Evolutionary conservation across 1,140 invertebrate genomes (phyloP), one percentile per base, ranked within the genome.

Genomic region (Bombyx mandarina): DNA sequence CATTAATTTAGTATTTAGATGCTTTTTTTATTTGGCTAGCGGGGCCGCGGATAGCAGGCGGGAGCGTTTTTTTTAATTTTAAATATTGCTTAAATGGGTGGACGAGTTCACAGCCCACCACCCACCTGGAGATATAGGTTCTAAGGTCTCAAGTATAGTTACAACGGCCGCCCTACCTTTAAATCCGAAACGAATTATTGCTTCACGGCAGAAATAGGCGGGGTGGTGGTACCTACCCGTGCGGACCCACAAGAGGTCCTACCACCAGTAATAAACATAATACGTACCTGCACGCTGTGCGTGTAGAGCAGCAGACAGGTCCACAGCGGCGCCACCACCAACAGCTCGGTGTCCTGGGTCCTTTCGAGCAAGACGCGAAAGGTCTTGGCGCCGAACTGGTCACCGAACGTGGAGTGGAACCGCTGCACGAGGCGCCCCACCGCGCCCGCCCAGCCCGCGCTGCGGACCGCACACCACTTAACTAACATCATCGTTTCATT

Each of bases 371-470:
- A 45, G 43, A 68, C 54, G 43, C 62, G 56, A 45, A 52, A 8
- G 10, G 53, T 10, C 10, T 51, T 9, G 1, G 43, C n/a, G 0
- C 67, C 61, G 35, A 56, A 46, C 26, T 54, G 46, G 10, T 45
- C 59, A 35, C 44, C 59, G 52, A 54, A 18, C 22, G 60, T 60
- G n/a, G 22, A n/a, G 3, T 48, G 53, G 55, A 57, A 63, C 6
- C 73, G 65, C 48, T 47, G 62, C 7, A 54, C n/a, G 3, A 73
- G 8, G 6, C 60, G 18, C 0, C 69, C 68, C 35, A 58, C 18
- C 0, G 66, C 63, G 6, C 35, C 60, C 60, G 51, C 71, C 73
- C 66, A 89, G 59, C 65, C 78, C 54, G 65, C 73, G 54, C 65
- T 89, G 71, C 9, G 8, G 35, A 44, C 18, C 35, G 9, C n/a